Percentiles rank a stretch among this genome's conserved stretches.
Conservation (phyloP, 2,888 invertebrate species). For the Caenorhabditis panamensis region DNA sequence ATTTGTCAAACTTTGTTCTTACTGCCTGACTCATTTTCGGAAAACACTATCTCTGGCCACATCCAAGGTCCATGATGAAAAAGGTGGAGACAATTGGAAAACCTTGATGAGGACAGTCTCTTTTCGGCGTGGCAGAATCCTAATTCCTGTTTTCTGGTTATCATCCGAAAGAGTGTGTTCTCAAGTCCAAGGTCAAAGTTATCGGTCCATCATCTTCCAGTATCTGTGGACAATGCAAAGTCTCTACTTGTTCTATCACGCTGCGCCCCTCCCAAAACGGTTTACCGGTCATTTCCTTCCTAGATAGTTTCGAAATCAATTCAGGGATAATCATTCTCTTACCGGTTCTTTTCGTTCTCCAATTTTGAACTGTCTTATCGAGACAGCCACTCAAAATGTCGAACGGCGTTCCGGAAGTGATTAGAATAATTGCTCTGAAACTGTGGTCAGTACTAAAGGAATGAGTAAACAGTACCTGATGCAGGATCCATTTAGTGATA, state of each 20-base stretch:
- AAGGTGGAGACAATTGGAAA: conserved; percentile 30
- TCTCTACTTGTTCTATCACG: conserved; percentile 2
- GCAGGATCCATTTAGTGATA: conserved; percentile 17
- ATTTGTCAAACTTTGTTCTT: too few species aligned
- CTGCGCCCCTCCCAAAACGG: conserved; percentile 11
- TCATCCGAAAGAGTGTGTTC: conserved; percentile 44
- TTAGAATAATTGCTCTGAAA: too few species aligned
- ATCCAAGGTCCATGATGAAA: conserved; percentile 22
- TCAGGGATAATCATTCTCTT: conserved; percentile 31
- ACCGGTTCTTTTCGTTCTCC: conserved; percentile 26
- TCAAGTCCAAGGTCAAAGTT: conserved; percentile 54
- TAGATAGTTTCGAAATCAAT: conserved; percentile 29
- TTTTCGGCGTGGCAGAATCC: conserved; percentile 39
- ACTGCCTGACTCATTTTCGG: background rate
- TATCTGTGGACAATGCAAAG: background rate
- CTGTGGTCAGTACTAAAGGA: too few species aligned
- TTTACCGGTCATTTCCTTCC: conserved; percentile 8
- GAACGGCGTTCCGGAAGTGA: conserved; percentile 6
- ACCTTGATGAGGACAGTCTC: conserved; percentile 46
- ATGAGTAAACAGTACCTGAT: conserved; percentile 8
- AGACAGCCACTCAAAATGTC: conserved; percentile 9
- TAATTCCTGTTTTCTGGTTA: conserved; percentile 59
- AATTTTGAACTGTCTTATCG: conserved; percentile 27
- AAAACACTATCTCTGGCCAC: conserved; percentile 16
- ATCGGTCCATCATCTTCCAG: conserved; percentile 42